Base-by-base conservation (phyloP, 2,113 vertebrate genomes). In the Etheostoma spectabile region DNA sequence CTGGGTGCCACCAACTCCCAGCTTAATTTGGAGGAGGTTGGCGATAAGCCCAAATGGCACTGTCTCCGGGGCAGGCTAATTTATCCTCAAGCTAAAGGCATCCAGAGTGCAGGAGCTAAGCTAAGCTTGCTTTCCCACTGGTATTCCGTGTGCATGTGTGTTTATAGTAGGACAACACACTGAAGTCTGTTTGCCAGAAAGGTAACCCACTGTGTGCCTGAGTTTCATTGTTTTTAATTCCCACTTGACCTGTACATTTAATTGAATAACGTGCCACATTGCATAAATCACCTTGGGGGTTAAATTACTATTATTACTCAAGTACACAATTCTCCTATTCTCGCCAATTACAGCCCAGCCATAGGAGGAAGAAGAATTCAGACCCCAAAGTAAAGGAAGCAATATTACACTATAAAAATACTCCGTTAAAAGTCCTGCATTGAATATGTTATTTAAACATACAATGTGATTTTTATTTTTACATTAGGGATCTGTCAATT, bases 21-120 rank as follows among this genome's bases (percentile, higher is more conserved):
- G 84, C 88, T 94, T 91, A 96, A 95, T 95, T 93, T 95, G 85
- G 63, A 88, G 77, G 77, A 69, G 84, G 84, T 38, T 86, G 83
- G 86, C 89, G 86, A 84, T 87, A 90, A 91, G 85, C 86, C 86
- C 70, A 48, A 74, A 74, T 45, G 14, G 85, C 51, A 18, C 55
- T 7, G 51, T 93, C 86, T 88, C 85, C 81, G 63, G 78, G 84
- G 89, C 72, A 74, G 74, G 59, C 74, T 85, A 61, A 91, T 94
- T 91, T 82, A 93, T 94, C 90, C 86, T 84, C 70, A 55, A 72
- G 88, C 84, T 62, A 42, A 61, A 80, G 83, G 83, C 82, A 46
- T 65, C 87, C 67, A 59, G 78, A 84, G 72, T 81, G 64, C 53
- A 11, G 55, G 8, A 65, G 56, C 49, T 70, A 30, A 30, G 30